Conservation (phyloP, 2,113 vertebrate genomes). For the Charina bottae region DNA sequence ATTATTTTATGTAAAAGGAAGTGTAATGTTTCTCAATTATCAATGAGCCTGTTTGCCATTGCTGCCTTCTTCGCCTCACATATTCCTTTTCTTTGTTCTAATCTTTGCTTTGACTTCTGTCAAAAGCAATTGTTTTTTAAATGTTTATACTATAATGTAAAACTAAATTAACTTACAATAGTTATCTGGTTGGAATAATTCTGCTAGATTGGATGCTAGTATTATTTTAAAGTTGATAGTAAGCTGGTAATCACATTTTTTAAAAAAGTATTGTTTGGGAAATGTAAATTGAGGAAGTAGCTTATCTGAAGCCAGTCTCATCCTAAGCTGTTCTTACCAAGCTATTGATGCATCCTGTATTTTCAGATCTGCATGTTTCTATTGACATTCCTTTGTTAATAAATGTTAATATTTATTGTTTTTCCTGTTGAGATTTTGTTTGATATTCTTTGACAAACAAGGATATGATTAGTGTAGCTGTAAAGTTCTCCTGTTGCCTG, state of each 20-base stretch:
- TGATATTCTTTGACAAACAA: conserved; percentile 78
- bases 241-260: conserved; percentile 16
- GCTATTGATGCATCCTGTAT: conserved; percentile 71
- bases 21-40: no score
- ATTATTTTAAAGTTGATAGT: conserved; percentile 3
- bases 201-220: neutral
- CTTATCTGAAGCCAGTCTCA: conserved; percentile 35
- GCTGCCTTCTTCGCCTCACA: neutral
- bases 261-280: conserved; percentile 28
- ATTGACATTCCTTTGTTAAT: conserved; percentile 78
- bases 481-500: conserved; percentile 79
- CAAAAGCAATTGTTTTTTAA: neutral
- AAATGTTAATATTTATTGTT: conserved; percentile 77
- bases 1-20: no score
- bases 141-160: neutral
- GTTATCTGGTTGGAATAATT: neutral
- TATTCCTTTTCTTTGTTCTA: neutral
- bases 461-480: conserved; percentile 77
- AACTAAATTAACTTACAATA: neutral
- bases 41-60: neutral
- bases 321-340: conserved; percentile 57
- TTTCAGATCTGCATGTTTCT: conserved; percentile 79
- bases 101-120: neutral
- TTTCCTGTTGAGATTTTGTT: conserved; percentile 79
- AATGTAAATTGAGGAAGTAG: conserved; percentile 38